Evolutionary conservation across 2,888 invertebrate genomes (phyloP), one percentile per base, ranked within the genome.

Genomic region (Diarsia brunnea): DNA sequence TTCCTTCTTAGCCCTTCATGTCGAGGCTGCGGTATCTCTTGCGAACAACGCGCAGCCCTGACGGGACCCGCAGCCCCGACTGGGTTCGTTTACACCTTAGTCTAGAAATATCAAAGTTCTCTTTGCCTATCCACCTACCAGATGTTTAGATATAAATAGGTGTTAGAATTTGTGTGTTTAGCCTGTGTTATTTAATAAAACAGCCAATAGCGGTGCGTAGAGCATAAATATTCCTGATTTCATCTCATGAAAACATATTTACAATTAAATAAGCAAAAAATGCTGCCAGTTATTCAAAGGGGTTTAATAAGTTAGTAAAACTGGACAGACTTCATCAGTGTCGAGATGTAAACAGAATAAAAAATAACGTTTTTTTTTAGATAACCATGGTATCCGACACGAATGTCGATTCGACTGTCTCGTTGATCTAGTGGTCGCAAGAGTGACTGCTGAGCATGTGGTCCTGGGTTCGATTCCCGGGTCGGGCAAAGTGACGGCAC

Each of bases 281-380:
- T 43, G 53, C 79, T 70, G 79, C 79, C 79, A 63, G 49, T 16
- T 45, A n/a, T 49, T 43, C 0, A 55, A 43, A 49, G 27, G n/a
- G 43, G 4, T 19, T 63, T n/a, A 14, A 43, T n/a, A 31, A 2
- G 11, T 14, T 63, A n/a, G 61, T 63, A 19, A 61, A 61, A 38
- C 11, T 55, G 16, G 58, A 58, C 8, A 58, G 58, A 8, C 5
- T 16, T 27, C n/a, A 24, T n/a, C n/a, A 12, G 53, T n/a, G 2
- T n/a, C 12, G 2, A 12, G 0, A 53, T n/a, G 1, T 12, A 55
- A 24, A 55, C 53, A n/a, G n/a, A 12, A n/a, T 53, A 2, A 55
- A 24, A 24, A 14, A 55, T 0, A n/a, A 47, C n/a, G 3, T 21
- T 2, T 24, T 2, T n/a, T 55, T 55, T 24, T 4, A 12, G 4